Percentiles rank a stretch among this genome's conserved stretches.
phyloP scores from a whole-genome alignment of 2,888 invertebrate genomes.

The Mythimna albipuncta region DNA sequence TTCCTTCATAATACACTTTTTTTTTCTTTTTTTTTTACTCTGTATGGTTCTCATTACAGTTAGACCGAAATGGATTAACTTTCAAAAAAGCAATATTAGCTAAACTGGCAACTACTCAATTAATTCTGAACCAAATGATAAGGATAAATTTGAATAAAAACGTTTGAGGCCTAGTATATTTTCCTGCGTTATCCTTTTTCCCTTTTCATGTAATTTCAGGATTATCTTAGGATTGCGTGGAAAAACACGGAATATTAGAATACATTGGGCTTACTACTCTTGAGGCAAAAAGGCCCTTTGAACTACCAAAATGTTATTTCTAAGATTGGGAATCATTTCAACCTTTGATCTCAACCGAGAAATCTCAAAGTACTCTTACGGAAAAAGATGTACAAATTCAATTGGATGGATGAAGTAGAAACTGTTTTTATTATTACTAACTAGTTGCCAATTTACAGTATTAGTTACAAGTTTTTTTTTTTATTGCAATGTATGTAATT shows the following conservation, averaged over 20 bases:
- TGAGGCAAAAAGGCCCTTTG: slow-evolving; percentile 24
- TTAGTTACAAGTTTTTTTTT: too few species aligned
- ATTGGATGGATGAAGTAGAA: slow-evolving; percentile 3
- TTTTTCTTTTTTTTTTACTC: too few species aligned
- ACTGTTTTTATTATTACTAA: too few species aligned
- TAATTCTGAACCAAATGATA: too few species aligned
- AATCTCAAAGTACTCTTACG: slow-evolving; percentile 23
- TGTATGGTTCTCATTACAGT: too few species aligned
- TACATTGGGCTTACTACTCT: slow-evolving; percentile 5
- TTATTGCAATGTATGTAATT: too few species aligned
- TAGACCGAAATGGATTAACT: too few species aligned
- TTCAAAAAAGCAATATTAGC: too few species aligned
- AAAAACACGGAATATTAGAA: slow-evolving; percentile 14
- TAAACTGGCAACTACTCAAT: too few species aligned
- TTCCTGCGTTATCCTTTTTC: slow-evolving; percentile 4
- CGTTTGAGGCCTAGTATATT: not conserved
- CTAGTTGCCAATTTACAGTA: not conserved
- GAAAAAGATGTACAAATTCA: slow-evolving; percentile 12
- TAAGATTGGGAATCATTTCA: slow-evolving; percentile 19
- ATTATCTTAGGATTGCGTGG: not conserved
- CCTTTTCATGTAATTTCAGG: slow-evolving; percentile 1
- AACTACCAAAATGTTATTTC: slow-evolving; percentile 34
- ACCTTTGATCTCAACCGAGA: slow-evolving; percentile 32
- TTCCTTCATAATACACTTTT: too few species aligned
- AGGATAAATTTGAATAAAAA: not conserved